Evolutionary conservation across 2,113 vertebrate genomes (phyloP), one percentile per base, ranked within the genome.

Genomic region (Polypterus senegalus): DNA sequence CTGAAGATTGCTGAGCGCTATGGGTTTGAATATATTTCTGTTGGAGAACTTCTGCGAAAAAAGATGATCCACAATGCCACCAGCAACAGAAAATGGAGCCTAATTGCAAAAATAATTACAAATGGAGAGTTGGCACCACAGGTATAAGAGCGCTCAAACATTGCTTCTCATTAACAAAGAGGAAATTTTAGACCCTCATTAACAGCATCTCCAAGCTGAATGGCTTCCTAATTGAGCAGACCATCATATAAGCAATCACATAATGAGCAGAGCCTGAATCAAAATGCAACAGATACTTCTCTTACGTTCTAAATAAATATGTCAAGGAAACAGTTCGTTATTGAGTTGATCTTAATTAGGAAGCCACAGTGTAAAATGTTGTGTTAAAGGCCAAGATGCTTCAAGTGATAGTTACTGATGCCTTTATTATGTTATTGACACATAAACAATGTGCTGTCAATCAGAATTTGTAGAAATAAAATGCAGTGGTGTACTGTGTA

Each of bases 21-120:
- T 1, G 90, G 93, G 66, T 98, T 99, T 77, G 89, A 94, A 61
- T 97, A 93, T 66, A 87, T 99, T 74, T 99, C 95, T 0, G 96
- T 99, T 67, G 96, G 96, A 48, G 94, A 99, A 74, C 69, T 99
- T 67, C 74, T 99, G 65, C 86, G 96, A 66, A 96, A 91, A 84
- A 99, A 94, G 83, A 88, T 89, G 87, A 98, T 99, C 76, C 94
- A 98, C 75, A 94, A 85, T 48, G 88, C 96, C 69, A 97, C 92
- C 77, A 95, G 94, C 81, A 98, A 97, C 71, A 82, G 96, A 65
- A 99, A 99, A 73, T 99, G 96, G 96, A 97, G 96, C 70, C 81
- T 99, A 62, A 99, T 99, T 53, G 96, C 96, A 48, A 95, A 93
- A 82, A 99, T 99, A 79, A 99, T 99, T 79, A 98, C 96, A 73